These are phyloP conservation scores for Dipodomys ordii DNA, from an alignment of 2,113 vertebrate species.

Conservation along the genomic window DNA sequence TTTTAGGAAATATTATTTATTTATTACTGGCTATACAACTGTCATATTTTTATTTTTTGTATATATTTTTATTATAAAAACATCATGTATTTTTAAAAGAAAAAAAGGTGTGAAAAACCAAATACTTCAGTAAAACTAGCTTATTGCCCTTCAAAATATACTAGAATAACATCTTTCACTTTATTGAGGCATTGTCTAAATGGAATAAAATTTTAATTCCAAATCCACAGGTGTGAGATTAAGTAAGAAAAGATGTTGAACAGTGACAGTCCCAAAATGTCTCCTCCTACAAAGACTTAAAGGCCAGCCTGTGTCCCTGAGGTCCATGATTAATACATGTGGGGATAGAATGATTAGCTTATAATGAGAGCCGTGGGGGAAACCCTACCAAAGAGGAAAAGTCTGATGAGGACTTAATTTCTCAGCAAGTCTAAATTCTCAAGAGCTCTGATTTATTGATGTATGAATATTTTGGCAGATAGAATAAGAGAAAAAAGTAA, in stretches of 20 bases:
- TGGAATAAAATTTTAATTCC: constrained; percentile 62
- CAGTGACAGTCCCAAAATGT: constrained; percentile 26
- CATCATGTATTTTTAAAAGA: background rate
- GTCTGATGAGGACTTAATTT: constrained; percentile 22
- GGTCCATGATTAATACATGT: constrained; percentile 19
- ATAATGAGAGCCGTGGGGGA: background rate
- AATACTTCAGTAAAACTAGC: constrained; percentile 38
- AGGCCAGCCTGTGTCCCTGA: background rate
- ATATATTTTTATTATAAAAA: too few relatives aligned
- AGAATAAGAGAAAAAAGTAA: constrained; percentile 44
- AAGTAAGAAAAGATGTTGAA: constrained; percentile 47
- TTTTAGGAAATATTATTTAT: constrained; percentile 12
- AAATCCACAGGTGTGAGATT: constrained; percentile 56
- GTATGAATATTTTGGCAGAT: constrained; percentile 23
- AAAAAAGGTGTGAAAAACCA: background rate
- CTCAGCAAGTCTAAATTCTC: constrained; percentile 42
- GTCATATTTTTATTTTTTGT: background rate
- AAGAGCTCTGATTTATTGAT: constrained; percentile 50
- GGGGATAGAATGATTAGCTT: constrained; percentile 43
- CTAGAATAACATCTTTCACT: constrained; percentile 18
- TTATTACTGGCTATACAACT: background rate
- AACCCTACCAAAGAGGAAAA: background rate
- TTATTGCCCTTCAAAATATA: constrained; percentile 40
- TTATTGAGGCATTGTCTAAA: constrained; percentile 58
- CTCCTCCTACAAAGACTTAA: background rate